Evolutionary conservation across 2,888 invertebrate species (phyloP), one percentile per base, ranked within the genome.

Genomic region (Oscheius sp.): DNA sequence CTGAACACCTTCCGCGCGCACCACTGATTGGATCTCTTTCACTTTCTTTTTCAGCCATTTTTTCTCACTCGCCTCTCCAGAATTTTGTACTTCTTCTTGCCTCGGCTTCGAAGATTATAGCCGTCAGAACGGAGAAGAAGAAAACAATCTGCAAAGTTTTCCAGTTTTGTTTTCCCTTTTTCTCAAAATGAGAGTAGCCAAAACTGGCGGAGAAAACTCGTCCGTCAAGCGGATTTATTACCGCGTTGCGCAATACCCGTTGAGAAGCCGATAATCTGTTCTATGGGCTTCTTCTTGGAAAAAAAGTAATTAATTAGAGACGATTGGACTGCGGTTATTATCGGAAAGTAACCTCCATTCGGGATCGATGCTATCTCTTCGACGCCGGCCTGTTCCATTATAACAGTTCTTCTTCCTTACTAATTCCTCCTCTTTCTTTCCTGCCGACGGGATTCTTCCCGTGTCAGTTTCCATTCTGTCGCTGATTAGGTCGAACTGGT

Each of bases 171-270:
- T 52, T 52, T 52, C 29, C 15, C 27, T 27, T 52, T 52, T 52
- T 6, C 52, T n/a, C n/a, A n/a, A 6, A 52, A 27, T 5, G 29
- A 48, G 23, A 52, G 29, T 29, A 52, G 25, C 52, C 29, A 52
- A 27, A 25, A 10, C 4, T 15, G 20, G 4, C 12, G 42, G 20
- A 42, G 42, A 23, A 17, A 57, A 34, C 57, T 20, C 25, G 57
- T 57, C 57, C 57, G 20, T 10, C 29, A 5, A 34, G 52, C 52
- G 37, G 57, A 55, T 57, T 34, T 34, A 34, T 57, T 57, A 57
- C 57, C 57, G 37, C 57, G 57, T 57, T 57, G 57, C 52, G 52
- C 52, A 20, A 52, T n/a, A n/a, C n/a, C n/a, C n/a, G n/a, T n/a
- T n/a, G 48, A 37, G 15, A 37, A 37, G 37, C 8, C 48, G 5